These are phyloP conservation scores for Oryzias javanicus DNA, from an alignment of 2,113 vertebrate genomes.

Conservation along the genomic window DNA sequence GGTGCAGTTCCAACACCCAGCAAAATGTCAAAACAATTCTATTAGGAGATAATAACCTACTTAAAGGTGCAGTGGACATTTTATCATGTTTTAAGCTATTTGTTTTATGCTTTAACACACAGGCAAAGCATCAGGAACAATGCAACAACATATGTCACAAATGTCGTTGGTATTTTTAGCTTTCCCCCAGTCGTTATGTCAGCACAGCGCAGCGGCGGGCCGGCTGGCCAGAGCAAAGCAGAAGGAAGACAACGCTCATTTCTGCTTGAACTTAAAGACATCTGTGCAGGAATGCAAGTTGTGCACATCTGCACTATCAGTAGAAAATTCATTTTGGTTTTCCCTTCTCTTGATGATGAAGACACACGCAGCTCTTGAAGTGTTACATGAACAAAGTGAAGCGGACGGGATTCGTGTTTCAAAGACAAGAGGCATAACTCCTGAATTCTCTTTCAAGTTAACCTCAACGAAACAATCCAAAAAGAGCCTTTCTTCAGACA, in stretches of 20 bases:
- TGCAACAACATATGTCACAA: slow-evolving; percentile 41
- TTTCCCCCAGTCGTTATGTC: slow-evolving; percentile 58
- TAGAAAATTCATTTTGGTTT: slow-evolving; percentile 29
- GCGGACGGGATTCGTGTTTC: slow-evolving; percentile 34
- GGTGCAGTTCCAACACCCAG: neutral
- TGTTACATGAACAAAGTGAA: slow-evolving; percentile 19
- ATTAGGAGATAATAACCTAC: neutral
- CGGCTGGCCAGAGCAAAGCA: slow-evolving; percentile 28
- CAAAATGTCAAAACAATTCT: neutral
- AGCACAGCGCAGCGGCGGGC: slow-evolving; percentile 46
- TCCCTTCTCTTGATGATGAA: slow-evolving; percentile 20
- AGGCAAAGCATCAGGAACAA: slow-evolving; percentile 20
- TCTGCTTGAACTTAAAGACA: slow-evolving; percentile 19
- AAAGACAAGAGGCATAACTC: slow-evolving; percentile 29
- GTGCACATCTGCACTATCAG: slow-evolving; percentile 4
- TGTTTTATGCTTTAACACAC: slow-evolving; percentile 7
- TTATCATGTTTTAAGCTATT: neutral
- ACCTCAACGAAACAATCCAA: slow-evolving; percentile 49
- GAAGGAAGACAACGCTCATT: slow-evolving; percentile 32
- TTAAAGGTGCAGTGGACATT: neutral
- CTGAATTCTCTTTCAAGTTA: slow-evolving; percentile 37
- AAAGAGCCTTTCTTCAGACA: slow-evolving; percentile 43
- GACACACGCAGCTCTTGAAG: slow-evolving; percentile 14
- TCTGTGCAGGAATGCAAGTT: slow-evolving; percentile 5
- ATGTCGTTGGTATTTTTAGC: slow-evolving; percentile 72